Evolutionary conservation across 2,113 vertebrate genomes (phyloP), one percentile per base, ranked within the genome.

Genomic region (Notarius quadriscutis): DNA sequence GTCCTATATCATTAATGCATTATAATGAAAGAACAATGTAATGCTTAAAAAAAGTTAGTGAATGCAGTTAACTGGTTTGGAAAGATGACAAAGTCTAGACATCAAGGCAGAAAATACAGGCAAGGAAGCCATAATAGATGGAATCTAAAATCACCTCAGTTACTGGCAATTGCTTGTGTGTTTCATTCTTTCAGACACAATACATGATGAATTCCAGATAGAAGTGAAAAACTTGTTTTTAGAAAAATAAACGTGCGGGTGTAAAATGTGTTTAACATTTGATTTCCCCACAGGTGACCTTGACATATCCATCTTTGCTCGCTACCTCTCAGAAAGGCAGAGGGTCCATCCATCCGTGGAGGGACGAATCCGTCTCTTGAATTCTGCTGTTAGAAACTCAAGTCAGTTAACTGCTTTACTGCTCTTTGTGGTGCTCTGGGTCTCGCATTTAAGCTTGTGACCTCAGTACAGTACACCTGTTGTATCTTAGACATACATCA

Each of bases 301-400:
- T 81, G 98, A 99, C 89, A 84, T 96, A 60, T 92, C 93, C 0
- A 95, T 98, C 1, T 87, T 99, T 88, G 93, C 96, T 22, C 89
- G 84, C 63, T 99, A 97, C 92, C 96, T 99, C 88, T 8, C 55
- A 14, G 94, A 94, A 88, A 96, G 96, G 91, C 89, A 93, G 92
- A 93, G 87, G 62, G 92, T 99, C 87, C 97, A 96, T 89, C 95
- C 98, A 30, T 92, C 94, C 14, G 90, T 98, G 11, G 98, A 99
- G 92, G 97, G 97, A 58, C 95, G 98, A 63, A 95, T 99, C 86
- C 95, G 83, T 51, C 92, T 98, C 93, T 93, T 92, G 85, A 92
- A 53, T 88, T 89, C 91, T 0, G 85, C 89, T 7, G 53, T 58
- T 10, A 86, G 78, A 84, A 85, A 22, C 3, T 51, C 72, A 2